Evolutionary conservation across 2,113 vertebrate genomes (phyloP).

Genomic region (Coptodon rendalli): DNA sequence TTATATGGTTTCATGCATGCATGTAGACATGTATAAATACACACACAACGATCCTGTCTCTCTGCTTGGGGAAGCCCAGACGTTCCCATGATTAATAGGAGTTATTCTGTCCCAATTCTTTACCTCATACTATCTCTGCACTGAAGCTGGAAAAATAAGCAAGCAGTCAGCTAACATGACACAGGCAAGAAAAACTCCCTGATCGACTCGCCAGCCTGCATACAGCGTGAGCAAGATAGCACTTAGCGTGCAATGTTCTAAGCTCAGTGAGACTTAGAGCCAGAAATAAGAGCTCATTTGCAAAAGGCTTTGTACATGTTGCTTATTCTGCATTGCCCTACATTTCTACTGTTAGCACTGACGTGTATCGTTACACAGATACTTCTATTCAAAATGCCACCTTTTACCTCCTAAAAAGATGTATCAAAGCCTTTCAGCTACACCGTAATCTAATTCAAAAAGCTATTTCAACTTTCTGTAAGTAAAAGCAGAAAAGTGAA

Average conservation of each 20-base stretch:
- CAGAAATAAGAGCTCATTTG: not conserved
- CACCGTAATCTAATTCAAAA: not conserved
- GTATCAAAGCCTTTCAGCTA: not conserved
- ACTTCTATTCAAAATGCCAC: not conserved
- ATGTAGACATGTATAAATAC: constrained; percentile 27
- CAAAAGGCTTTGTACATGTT: not conserved
- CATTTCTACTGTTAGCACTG: not conserved
- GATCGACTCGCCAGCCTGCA: not conserved
- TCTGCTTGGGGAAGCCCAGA: constrained; percentile 65
- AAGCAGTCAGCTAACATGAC: constrained; percentile 63
- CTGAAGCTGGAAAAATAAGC: constrained; percentile 76
- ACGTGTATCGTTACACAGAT: not conserved
- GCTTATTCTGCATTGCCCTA: not conserved
- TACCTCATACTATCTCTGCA: constrained; percentile 55
- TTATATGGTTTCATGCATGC: not conserved
- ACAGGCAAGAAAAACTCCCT: constrained; percentile 45
- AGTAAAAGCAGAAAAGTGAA: not conserved
- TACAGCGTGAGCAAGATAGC: not conserved
- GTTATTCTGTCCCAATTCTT: constrained; percentile 41
- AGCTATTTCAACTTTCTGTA: not conserved
- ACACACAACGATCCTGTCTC: constrained; percentile 14
- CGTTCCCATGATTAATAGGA: constrained; percentile 77
- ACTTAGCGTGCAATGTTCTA: constrained; percentile 1
- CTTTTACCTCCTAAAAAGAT: not conserved
- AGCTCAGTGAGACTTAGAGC: not conserved